Evolutionary conservation across 2,797 vertebrate genomes (phyloP).

Genomic region (Gobio occitaniae): DNA sequence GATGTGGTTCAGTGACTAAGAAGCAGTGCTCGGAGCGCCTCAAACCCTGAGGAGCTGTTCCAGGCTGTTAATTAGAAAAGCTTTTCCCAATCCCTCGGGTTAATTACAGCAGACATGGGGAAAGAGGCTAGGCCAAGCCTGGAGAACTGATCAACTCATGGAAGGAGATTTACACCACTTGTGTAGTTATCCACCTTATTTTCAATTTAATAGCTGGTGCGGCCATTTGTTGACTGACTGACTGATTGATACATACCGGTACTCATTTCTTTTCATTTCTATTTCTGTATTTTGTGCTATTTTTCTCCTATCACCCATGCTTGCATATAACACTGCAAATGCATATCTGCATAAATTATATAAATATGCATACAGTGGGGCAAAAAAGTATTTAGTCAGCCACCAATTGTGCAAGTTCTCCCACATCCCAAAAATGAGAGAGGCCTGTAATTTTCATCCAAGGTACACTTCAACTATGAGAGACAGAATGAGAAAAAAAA

Average conservation of each 20-base stretch:
- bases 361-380: neutral
- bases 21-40: slow-evolving; percentile 24
- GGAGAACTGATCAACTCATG: slow-evolving; percentile 10
- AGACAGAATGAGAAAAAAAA: no score
- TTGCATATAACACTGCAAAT: no score
- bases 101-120: slow-evolving; percentile 55
- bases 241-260: no score
- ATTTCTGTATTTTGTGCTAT: neutral
- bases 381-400: no score
- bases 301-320: neutral
- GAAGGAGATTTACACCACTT: neutral
- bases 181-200: neutral
- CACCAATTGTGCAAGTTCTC: no score
- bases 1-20: slow-evolving; percentile 43
- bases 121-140: slow-evolving; percentile 31
- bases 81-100: slow-evolving; percentile 42
- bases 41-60: slow-evolving; percentile 38
- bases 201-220: neutral
- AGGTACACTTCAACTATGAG: no score
- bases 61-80: slow-evolving; percentile 55
- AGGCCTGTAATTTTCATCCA: no score
- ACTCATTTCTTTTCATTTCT: neutral
- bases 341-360: neutral
- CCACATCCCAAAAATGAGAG: no score
- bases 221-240: neutral